Percentiles rank a stretch among this genome's conserved stretches.
Evolutionary conservation across 1,140 invertebrate species (phyloP).

Genomic region (Bombus pascuorum): DNA sequence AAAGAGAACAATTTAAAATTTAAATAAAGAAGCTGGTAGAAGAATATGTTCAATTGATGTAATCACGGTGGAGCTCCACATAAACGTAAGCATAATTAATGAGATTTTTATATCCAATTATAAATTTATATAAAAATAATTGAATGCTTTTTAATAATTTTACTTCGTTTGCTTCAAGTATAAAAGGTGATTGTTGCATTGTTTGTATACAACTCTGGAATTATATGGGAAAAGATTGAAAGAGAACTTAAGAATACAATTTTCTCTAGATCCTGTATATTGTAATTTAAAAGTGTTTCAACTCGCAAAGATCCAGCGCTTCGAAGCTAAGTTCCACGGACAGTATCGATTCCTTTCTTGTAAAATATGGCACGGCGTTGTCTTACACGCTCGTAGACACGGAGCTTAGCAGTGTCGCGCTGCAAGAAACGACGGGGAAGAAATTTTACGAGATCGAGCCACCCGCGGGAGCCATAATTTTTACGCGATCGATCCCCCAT

Average conservation of each 20-base stretch:
- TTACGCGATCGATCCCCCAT: slow-evolving; percentile 1
- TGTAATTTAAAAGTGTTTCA: neutral
- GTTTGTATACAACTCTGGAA: neutral
- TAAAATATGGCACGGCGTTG: slow-evolving; percentile 1
- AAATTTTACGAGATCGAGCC: slow-evolving; percentile 16
- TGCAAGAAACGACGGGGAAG: neutral
- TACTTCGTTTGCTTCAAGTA: too few relatives aligned
- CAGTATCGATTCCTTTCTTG: slow-evolving; percentile 3
- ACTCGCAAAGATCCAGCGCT: neutral
- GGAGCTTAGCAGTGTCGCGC: neutral
- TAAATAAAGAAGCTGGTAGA: too few relatives aligned
- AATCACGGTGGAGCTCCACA: too few relatives aligned
- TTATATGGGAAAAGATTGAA: neutral
- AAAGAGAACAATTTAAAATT: too few relatives aligned
- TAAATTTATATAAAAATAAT: too few relatives aligned
- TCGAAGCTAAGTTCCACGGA: neutral
- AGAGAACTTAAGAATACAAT: neutral
- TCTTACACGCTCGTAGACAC: neutral
- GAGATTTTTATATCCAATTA: too few relatives aligned
- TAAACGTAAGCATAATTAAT: too few relatives aligned
- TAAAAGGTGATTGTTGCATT: neutral
- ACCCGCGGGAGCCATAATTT: slow-evolving; percentile 6
- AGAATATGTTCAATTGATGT: too few relatives aligned
- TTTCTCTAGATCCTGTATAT: too few relatives aligned
- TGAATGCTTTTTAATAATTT: too few relatives aligned